Percentiles rank a stretch among this genome's conserved stretches.
Conservation (phyloP, 2,888 invertebrate genomes). For the Teinopalpus imperialis region DNA sequence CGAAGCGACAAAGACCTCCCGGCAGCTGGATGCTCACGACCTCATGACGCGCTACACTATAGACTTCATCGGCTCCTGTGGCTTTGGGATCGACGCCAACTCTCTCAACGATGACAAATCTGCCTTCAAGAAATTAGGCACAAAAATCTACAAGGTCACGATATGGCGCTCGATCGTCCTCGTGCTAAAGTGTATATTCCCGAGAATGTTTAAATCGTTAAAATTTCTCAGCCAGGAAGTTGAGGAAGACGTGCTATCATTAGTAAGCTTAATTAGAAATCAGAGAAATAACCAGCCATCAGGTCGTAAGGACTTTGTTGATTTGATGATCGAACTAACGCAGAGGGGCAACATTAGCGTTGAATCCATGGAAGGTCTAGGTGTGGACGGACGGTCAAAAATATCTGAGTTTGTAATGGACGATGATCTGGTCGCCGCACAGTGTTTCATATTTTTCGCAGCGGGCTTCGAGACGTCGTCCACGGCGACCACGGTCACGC, state of each 20-base stretch:
- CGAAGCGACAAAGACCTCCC: neutral
- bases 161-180: conserved; percentile 35
- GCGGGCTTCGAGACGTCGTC: conserved; percentile 37
- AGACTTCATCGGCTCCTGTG: conserved; percentile 35
- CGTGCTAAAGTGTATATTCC: conserved; percentile 19
- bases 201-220: too few species aligned
- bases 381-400: too few species aligned
- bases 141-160: conserved; percentile 41
- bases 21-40: conserved; percentile 35
- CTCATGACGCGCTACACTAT: conserved; percentile 46
- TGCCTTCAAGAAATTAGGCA: conserved; percentile 29
- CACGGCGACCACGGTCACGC: conserved; percentile 30
- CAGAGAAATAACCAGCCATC: conserved; percentile 34
- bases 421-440: conserved; percentile 32
- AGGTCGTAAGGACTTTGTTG: conserved; percentile 37
- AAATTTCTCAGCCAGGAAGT: too few species aligned
- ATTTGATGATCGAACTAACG: conserved; percentile 34
- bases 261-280: too few species aligned
- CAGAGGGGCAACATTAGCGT: conserved; percentile 32
- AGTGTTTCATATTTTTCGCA: conserved; percentile 33
- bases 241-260: too few species aligned
- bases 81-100: conserved; percentile 34
- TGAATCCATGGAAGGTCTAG: too few species aligned
- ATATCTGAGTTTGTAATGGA: conserved; percentile 24
- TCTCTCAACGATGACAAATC: conserved; percentile 33